Percentiles rank a stretch among this genome's conserved stretches.
phyloP scores from a whole-genome alignment of 2,797 vertebrate genomes.

The Pseudochaenichthys georgianus region DNA sequence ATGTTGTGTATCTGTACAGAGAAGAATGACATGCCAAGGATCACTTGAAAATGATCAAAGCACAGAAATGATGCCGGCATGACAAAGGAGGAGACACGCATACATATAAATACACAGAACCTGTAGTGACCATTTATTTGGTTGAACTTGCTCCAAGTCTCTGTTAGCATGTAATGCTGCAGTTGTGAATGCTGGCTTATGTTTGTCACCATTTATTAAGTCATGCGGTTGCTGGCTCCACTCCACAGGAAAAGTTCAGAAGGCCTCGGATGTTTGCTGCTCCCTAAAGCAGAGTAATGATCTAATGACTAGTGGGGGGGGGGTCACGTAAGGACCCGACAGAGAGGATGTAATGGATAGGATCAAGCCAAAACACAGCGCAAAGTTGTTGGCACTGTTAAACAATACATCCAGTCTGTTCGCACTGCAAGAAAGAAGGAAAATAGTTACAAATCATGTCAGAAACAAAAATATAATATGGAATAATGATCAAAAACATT shows the following conservation, averaged over 20 bases:
- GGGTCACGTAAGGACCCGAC: slow-evolving; percentile 28
- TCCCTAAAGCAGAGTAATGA: slow-evolving; percentile 54
- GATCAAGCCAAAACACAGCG: slow-evolving; percentile 48
- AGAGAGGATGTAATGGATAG: slow-evolving; percentile 56
- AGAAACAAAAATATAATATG: slow-evolving; percentile 2
- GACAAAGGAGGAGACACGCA: slow-evolving; percentile 27
- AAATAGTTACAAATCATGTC: neutral
- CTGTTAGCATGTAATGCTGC: slow-evolving; percentile 19
- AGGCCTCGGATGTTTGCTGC: slow-evolving; percentile 56
- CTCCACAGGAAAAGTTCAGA: slow-evolving; percentile 60
- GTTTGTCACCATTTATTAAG: slow-evolving; percentile 77
- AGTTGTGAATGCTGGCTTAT: slow-evolving; percentile 54
- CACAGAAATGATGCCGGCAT: slow-evolving; percentile 8
- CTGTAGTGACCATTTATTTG: slow-evolving; percentile 46
- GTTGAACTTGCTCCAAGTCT: slow-evolving; percentile 50
- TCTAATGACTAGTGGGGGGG: slow-evolving; percentile 47
- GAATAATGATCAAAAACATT: slow-evolving; percentile 12
- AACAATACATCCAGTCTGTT: slow-evolving; percentile 39
- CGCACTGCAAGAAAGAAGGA: slow-evolving; percentile 6
- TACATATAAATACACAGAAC: neutral
- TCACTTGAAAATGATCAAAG: slow-evolving; percentile 55
- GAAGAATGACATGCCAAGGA: slow-evolving; percentile 44
- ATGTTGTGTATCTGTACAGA: slow-evolving; percentile 17
- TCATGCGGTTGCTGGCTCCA: slow-evolving; percentile 63
- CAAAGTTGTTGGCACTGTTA: slow-evolving; percentile 36